A percentile compares a stretch with the other conserved stretches of the same genome.
Conservation (phyloP, 1,140 invertebrate genomes). For the Eumaeus atala region DNA sequence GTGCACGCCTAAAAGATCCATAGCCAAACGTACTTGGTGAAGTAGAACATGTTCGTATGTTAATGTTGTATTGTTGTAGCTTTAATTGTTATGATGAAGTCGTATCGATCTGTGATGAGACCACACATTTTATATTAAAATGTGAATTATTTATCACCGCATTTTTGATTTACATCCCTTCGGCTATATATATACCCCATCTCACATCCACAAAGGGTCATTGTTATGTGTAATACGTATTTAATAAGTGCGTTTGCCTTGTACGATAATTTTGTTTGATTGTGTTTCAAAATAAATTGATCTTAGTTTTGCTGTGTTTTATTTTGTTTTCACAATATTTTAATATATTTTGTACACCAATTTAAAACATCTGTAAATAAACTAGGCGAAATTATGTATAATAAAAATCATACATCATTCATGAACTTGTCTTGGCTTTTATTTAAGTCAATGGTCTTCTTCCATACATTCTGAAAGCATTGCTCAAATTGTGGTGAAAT, state of each 20-base stretch:
- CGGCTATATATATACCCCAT: not conserved
- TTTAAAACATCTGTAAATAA: too few relatives aligned
- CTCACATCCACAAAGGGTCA: not conserved
- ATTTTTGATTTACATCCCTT: constrained; percentile 49
- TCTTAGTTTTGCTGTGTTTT: constrained; percentile 62
- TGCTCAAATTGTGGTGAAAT: too few relatives aligned
- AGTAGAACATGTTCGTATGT: too few relatives aligned
- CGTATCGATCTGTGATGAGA: constrained; percentile 50
- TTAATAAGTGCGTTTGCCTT: constrained; percentile 8
- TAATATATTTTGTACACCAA: too few relatives aligned
- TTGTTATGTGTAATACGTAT: not conserved
- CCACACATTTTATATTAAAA: constrained; percentile 70
- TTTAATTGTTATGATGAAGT: constrained; percentile 15
- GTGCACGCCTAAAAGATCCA: too few relatives aligned
- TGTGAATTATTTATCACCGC: constrained; percentile 46
- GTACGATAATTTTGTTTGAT: constrained; percentile 8
- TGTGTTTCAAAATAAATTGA: constrained; percentile 45
- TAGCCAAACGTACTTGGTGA: too few relatives aligned
- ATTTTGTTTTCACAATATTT: constrained; percentile 22
- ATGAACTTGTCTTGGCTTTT: too few relatives aligned
- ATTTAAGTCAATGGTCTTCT: too few relatives aligned
- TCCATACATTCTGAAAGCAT: too few relatives aligned
- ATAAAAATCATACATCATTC: too few relatives aligned
- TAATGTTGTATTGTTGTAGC: constrained; percentile 3
- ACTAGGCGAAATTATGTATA: too few relatives aligned